Base-by-base conservation (phyloP, 2,888 invertebrate genomes). In the Pomacea canaliculata region DNA sequence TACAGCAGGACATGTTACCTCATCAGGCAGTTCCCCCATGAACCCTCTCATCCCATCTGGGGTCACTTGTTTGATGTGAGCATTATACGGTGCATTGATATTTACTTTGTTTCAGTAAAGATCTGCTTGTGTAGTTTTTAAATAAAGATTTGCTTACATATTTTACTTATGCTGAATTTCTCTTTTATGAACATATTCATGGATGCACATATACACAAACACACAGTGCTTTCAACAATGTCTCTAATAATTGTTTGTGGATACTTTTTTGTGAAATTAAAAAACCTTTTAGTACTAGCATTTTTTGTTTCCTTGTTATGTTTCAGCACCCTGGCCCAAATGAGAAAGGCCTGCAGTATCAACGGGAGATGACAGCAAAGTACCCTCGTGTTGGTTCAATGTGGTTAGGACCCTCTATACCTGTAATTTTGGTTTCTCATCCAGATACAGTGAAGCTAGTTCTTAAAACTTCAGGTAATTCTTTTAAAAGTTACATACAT, bases 391-490 rank as follows among this genome's bases (percentile, higher is more conserved):
- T 80, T 1, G 59, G 59, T 12, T 16, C 81, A 8, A 79, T 72
- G 9, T 86, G 85, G 85, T 76, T 82, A 68, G 81, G 84, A 37
- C 78, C 79, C 19, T 76, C 83, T 37, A 66, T 82, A 37, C 82
- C 83, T 5, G 71, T 83, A 48, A 48, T 86, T 13, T 71, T 82
- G 5, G 73, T 84, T 12, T 78, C 76, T 63, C 87, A 87, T 71
- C 85, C 85, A 59, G 84, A 85, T 5, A 82, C 83, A 5, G 78
- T 85, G 71, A 84, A 81, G 72, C 71, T 78, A 18, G 78, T 87
- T 27, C 79, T 87, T 0, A 83, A 81, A 62, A 76, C 83, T 49
- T 82, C 85, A 78, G 85, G 85, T 83, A 76, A 70, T n/a, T n/a
- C 8, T 23, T 63, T 63, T n/a, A 1, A 7, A 12, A 63, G 1